Conservation (phyloP, 1,140 invertebrate species). For the Drosophila aff. region DNA sequence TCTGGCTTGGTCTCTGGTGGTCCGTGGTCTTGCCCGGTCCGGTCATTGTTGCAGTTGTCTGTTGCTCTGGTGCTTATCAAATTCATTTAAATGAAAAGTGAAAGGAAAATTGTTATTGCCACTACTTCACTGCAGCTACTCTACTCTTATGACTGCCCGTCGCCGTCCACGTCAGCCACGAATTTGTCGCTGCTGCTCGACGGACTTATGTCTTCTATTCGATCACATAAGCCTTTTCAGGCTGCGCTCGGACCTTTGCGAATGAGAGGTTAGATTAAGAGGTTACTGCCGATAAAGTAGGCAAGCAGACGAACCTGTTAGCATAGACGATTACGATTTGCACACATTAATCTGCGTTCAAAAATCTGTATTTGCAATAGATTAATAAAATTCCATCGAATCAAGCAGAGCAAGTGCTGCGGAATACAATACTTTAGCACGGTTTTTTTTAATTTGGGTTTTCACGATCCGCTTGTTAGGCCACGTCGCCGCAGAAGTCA, state of each 20-base stretch:
- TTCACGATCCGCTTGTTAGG: conserved; percentile 11
- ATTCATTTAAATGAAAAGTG: conserved; percentile 51
- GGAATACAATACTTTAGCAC: neutral
- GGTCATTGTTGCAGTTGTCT: conserved; percentile 44
- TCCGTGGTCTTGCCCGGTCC: conserved; percentile 8
- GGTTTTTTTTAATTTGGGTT: neutral
- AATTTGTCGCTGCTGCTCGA: conserved; percentile 22
- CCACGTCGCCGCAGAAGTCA: neutral
- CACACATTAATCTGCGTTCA: neutral
- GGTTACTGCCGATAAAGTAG: neutral
- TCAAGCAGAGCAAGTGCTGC: neutral
- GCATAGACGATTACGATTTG: neutral
- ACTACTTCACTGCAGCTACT: conserved; percentile 6
- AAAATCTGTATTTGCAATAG: neutral
- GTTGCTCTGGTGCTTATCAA: conserved; percentile 51
- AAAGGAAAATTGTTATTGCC: conserved; percentile 46
- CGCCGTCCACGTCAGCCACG: conserved; percentile 11
- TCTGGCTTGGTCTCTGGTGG: conserved; percentile 10
- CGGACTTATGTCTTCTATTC: conserved; percentile 1
- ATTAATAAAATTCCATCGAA: neutral
- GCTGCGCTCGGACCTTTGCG: conserved; percentile 2
- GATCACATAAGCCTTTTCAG: conserved; percentile 7
- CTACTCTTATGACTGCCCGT: conserved; percentile 32
- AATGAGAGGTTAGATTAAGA: neutral
- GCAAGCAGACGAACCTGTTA: neutral